Conservation (phyloP, 2,113 vertebrate species). For the Cebidichthys violaceus region DNA sequence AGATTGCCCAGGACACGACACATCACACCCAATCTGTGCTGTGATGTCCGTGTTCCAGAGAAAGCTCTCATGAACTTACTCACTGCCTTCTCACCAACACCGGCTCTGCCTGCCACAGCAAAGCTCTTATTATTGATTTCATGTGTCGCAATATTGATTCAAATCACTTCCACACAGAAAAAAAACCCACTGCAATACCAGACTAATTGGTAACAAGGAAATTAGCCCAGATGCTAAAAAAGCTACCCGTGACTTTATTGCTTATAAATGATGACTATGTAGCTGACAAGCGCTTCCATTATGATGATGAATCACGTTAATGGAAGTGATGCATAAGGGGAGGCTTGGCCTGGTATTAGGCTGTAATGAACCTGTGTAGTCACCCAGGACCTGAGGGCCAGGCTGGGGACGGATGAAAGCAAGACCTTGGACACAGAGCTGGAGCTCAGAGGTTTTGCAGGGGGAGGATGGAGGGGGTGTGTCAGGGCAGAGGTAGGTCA, state of each 20-base stretch:
- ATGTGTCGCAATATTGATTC: conserved; percentile 52
- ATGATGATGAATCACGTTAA: conserved; percentile 70
- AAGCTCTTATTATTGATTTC: conserved; percentile 62
- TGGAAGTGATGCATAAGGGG: conserved; percentile 48
- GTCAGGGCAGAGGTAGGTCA: background rate
- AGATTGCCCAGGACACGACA: conserved; percentile 56
- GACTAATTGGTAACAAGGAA: conserved; percentile 61
- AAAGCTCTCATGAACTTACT: conserved; percentile 49
- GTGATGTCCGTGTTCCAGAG: conserved; percentile 50
- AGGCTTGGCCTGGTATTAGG: conserved; percentile 17
- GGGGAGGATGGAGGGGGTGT: background rate
- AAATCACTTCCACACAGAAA: conserved; percentile 22
- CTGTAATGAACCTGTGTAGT: conserved; percentile 47
- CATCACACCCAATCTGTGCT: conserved; percentile 66
- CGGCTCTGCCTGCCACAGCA: background rate
- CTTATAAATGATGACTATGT: conserved; percentile 67
- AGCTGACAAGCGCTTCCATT: conserved; percentile 61
- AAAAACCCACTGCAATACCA: conserved; percentile 41
- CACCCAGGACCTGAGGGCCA: conserved; percentile 14
- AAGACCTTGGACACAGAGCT: background rate
- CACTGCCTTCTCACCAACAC: conserved; percentile 30
- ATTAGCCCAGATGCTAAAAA: conserved; percentile 61
- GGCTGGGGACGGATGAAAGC: background rate
- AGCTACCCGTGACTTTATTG: conserved; percentile 54
- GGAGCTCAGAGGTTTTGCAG: background rate